Evolutionary conservation across 1,140 invertebrate species (phyloP), one percentile per base, ranked within the genome.

Genomic region (Agrypnia vestita): DNA sequence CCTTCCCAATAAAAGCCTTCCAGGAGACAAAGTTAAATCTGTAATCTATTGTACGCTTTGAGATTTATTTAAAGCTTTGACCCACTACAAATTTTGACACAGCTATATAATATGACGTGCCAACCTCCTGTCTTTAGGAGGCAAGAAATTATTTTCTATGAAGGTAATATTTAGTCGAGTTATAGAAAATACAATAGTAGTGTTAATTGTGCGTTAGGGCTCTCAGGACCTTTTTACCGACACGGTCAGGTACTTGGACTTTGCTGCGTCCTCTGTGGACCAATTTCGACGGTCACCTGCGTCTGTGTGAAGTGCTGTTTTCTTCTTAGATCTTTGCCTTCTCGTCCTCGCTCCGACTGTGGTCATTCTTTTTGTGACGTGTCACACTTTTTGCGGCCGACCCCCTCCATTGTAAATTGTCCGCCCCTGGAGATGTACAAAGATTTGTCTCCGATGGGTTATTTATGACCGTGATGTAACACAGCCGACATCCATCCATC

Each of bases 321-420:
- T 73, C 69, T n/a, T 73, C 53, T 73, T 25, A n/a, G 49, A 73
- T 69, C 15, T 69, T 49, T 53, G 64, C 64, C 64, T 69, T 47
- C 21, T 49, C 67, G 67, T 49, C 67, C 67, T 49, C n/a, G 4
- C 15, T 25, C 51, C 25, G 13, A 53, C 53, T 53, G 49, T 73
- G 49, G 69, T 73, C 49, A 73, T 73, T 55, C 69, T 55, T 55
- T 35, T 73, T 73, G 69, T 53, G 47, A 44, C 47, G 47, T 73
- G 69, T 73, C 69, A 55, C 69, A 55, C 69, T 69, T 69, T 69
- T 75, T 75, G 72, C 56, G 74, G 56, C 74, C 10, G 59, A 19
- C 74, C 74, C 19, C 74, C 74, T 61, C 49, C 59, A 49, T 75
- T 75, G 72, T 75, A 17, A 61, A n/a, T 19, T 76, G 56, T 76